Evolutionary conservation across 2,113 vertebrate species (phyloP).

Genomic region (Egretta garzetta): DNA sequence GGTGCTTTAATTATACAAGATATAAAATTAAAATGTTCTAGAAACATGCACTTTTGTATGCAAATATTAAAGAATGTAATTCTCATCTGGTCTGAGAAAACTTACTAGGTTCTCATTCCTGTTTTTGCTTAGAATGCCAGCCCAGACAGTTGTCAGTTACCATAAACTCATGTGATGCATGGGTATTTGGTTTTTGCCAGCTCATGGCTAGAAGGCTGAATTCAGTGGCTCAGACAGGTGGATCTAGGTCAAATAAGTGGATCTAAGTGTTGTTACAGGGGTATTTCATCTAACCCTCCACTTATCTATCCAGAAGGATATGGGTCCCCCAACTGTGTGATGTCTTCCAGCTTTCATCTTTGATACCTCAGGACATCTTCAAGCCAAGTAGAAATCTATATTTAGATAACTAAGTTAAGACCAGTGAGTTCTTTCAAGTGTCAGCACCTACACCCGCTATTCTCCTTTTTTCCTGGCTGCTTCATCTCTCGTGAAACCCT

Average conservation of each 20-base stretch:
- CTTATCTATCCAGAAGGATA: neutral
- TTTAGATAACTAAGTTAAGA: neutral
- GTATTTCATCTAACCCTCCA: neutral
- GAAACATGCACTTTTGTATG: neutral
- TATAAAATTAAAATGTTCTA: neutral
- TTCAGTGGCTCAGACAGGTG: neutral
- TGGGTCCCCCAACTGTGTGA: neutral
- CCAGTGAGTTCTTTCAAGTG: neutral
- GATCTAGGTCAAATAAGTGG: neutral
- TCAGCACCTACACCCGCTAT: neutral
- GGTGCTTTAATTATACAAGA: neutral
- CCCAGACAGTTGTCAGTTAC: neutral
- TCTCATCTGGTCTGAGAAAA: neutral
- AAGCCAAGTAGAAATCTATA: neutral
- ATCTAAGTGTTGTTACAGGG: neutral
- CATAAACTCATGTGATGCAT: neutral
- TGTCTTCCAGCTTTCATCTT: neutral
- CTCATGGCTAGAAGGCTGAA: neutral
- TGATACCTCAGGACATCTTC: neutral
- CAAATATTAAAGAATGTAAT: neutral
- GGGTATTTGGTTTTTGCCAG: neutral
- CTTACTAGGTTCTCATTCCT: neutral
- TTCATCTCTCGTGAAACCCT: neutral
- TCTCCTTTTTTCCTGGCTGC: accelerated
- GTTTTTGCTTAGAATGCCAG: neutral